Percentiles rank a stretch among this genome's conserved stretches.
These are phyloP conservation scores for Willowsia nigromaculata DNA, from an alignment of 2,888 invertebrate species.

Conservation along the genomic window DNA sequence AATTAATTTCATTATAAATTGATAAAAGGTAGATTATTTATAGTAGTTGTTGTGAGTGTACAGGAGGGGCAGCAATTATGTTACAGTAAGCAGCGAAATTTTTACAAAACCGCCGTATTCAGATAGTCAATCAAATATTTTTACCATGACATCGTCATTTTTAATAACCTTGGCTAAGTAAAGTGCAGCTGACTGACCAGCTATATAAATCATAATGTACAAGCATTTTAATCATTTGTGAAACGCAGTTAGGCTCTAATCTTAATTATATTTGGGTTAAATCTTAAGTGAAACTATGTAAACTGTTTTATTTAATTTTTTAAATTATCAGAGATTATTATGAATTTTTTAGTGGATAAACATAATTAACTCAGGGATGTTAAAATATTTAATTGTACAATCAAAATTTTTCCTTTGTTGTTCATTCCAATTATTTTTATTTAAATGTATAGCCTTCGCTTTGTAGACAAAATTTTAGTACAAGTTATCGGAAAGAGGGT, in stretches of 20 bases:
- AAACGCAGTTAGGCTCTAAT: no score
- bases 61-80: background rate
- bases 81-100: slow-evolving; percentile 9
- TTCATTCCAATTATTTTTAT: background rate
- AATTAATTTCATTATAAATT: no score
- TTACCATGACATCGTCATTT: slow-evolving; percentile 15
- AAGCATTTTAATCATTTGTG: background rate
- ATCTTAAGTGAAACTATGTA: background rate
- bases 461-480: background rate
- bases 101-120: background rate
- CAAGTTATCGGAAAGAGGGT: no score
- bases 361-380: slow-evolving; percentile 9
- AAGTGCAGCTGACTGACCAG: slow-evolving; percentile 8
- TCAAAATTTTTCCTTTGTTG: background rate
- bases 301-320: background rate
- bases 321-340: background rate
- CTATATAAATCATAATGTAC: background rate
- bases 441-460: background rate
- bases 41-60: background rate
- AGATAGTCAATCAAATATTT: slow-evolving; percentile 23
- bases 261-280: background rate
- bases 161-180: slow-evolving; percentile 2
- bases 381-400: background rate
- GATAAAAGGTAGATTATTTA: background rate
- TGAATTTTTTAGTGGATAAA: background rate